Conservation (phyloP, 2,113 vertebrate species). For the Daphoenositta chrysoptera region DNA sequence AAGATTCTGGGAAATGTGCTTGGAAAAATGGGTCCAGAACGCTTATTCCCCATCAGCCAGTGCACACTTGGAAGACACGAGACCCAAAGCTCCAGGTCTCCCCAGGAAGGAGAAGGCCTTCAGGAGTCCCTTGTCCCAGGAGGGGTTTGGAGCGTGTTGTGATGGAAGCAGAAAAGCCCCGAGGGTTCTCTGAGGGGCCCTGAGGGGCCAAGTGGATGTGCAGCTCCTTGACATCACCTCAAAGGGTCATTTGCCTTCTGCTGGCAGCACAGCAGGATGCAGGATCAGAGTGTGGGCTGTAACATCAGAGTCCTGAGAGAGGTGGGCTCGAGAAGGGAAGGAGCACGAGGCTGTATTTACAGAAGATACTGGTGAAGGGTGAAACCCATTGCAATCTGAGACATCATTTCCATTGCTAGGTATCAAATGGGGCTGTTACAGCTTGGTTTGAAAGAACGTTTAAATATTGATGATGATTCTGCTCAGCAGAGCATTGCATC, state of each 20-base stretch:
- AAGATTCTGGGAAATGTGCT: not conserved
- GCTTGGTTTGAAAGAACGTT: not conserved
- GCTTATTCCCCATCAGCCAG: not conserved
- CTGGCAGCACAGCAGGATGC: not conserved
- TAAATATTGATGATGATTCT: conserved; percentile 41
- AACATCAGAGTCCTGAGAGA: not conserved
- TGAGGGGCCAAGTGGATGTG: not conserved
- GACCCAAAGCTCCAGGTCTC: not conserved
- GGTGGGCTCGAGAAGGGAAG: not conserved
- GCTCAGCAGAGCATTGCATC: not conserved
- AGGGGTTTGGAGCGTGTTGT: not conserved
- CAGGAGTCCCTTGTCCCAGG: not conserved
- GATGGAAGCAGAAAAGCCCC: not conserved
- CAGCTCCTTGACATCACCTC: not conserved
- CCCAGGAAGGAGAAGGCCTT: not conserved
- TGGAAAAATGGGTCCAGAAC: not conserved
- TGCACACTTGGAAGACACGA: not conserved
- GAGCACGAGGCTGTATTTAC: not conserved
- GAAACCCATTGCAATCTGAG: not conserved
- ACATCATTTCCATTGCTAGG: not conserved
- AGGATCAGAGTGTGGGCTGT: not conserved
- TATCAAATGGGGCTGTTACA: not conserved
- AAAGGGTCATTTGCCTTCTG: not conserved
- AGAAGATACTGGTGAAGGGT: not conserved
- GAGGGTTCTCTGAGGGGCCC: not conserved